Conservation (phyloP, 2,888 invertebrate genomes). For the Drosophila cracens region DNA sequence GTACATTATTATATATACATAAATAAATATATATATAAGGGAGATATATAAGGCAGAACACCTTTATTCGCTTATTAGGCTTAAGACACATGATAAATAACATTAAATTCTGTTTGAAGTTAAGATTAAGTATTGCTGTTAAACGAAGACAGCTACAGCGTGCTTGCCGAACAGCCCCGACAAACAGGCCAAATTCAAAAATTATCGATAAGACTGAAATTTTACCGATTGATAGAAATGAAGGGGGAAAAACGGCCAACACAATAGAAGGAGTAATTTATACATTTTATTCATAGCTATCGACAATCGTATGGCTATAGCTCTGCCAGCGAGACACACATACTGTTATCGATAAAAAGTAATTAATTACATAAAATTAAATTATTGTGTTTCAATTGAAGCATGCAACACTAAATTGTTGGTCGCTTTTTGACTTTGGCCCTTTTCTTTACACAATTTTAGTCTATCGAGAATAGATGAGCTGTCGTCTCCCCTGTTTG, state of each 20-base stretch:
- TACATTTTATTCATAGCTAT: background rate
- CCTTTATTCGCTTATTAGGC: slow-evolving; percentile 24
- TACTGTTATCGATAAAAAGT: background rate
- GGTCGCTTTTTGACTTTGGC: background rate
- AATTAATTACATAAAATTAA: background rate
- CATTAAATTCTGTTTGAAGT: background rate
- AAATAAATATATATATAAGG: background rate
- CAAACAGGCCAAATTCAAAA: background rate
- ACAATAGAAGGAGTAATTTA: background rate
- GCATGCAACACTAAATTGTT: background rate
- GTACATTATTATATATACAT: slow-evolving; percentile 16
- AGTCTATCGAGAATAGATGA: slow-evolving; percentile 38
- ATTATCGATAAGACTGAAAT: background rate
- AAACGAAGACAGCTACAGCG: background rate
- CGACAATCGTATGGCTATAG: background rate
- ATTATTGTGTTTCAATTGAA: background rate
- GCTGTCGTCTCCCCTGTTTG: slow-evolving; percentile 28
- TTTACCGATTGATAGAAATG: background rate
- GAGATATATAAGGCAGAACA: slow-evolving; percentile 21
- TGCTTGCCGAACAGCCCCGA: background rate
- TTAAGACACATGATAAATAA: background rate
- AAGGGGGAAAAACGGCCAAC: background rate
- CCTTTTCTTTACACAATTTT: background rate
- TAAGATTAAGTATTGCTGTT: background rate
- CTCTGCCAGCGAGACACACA: background rate